These are phyloP conservation scores for Epistrophe eligans DNA, from an alignment of 2,888 invertebrate species.

Conservation along the genomic window DNA sequence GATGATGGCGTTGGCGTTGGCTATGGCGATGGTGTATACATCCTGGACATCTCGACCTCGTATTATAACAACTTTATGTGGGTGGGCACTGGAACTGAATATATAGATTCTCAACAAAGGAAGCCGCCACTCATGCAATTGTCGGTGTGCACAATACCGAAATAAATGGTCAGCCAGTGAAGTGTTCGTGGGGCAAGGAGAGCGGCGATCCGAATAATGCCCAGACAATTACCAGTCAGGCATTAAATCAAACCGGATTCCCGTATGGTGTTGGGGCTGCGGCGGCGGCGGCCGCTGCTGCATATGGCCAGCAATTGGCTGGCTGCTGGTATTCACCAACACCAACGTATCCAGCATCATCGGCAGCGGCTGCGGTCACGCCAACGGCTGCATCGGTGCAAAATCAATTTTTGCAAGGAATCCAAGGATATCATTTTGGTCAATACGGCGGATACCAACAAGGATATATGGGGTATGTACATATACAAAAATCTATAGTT, in stretches of 20 bases:
- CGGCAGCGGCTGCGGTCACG: conserved; percentile 86
- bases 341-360: conserved; percentile 87
- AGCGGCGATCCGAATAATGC: conserved; percentile 96
- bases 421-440: conserved; percentile 93
- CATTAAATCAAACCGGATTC: conserved; percentile 83
- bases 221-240: conserved; percentile 88
- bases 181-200: conserved; percentile 99
- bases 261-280: conserved; percentile 86
- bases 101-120: conserved; percentile 99
- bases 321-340: conserved; percentile 96
- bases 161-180: conserved; percentile 97
- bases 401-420: conserved; percentile 93
- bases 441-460: conserved; percentile 96
- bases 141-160: conserved; percentile 99
- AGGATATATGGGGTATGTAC: conserved; percentile 94
- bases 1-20: conserved; percentile 1
- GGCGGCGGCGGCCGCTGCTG: conserved; percentile 84
- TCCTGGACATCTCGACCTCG: conserved; percentile 24
- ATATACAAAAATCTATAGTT: not conserved
- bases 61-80: conserved; percentile 38
- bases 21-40: conserved; percentile 1
- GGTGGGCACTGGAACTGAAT: conserved; percentile 42
- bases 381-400: conserved; percentile 90
- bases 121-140: conserved; percentile 98
- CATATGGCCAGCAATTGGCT: conserved; percentile 91